Conservation (phyloP, 2,888 invertebrate species). For the Ophion obscuratus region DNA sequence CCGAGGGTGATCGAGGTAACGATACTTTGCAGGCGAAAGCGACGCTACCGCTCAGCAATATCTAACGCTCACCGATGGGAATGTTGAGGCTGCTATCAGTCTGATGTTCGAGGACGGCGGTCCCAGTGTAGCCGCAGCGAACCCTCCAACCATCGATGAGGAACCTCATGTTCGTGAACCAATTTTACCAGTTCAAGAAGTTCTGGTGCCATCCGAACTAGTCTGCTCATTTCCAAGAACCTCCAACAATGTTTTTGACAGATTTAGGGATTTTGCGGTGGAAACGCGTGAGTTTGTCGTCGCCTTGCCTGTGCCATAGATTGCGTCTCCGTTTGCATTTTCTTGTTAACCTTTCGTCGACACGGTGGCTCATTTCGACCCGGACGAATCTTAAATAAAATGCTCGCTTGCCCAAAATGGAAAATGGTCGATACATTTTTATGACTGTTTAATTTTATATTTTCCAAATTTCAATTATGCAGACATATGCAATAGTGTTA, state of each 20-base stretch:
- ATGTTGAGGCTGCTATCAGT: constrained; percentile 81
- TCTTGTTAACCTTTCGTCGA: too few relatives aligned
- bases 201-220: constrained; percentile 80
- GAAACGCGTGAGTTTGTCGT: constrained; percentile 77
- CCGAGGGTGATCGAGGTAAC: not conserved
- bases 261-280: constrained; percentile 82
- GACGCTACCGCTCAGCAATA: constrained; percentile 80
- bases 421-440: too few relatives aligned
- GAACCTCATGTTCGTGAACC: constrained; percentile 80
- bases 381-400: too few relatives aligned
- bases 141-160: constrained; percentile 51
- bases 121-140: constrained; percentile 52
- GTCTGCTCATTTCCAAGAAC: constrained; percentile 78
- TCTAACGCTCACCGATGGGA: constrained; percentile 80
- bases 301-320: not conserved
- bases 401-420: too few relatives aligned
- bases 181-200: constrained; percentile 81
- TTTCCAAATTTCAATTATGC: too few relatives aligned
- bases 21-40: constrained; percentile 74
- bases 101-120: constrained; percentile 80
- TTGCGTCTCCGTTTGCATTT: not conserved
- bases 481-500: too few relatives aligned
- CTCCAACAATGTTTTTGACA: constrained; percentile 80
- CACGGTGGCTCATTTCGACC: too few relatives aligned
- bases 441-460: too few relatives aligned